Evolutionary conservation across 1,140 invertebrate species (phyloP), one percentile per base, ranked within the genome.

Genomic region (Portunus trituberculatus): DNA sequence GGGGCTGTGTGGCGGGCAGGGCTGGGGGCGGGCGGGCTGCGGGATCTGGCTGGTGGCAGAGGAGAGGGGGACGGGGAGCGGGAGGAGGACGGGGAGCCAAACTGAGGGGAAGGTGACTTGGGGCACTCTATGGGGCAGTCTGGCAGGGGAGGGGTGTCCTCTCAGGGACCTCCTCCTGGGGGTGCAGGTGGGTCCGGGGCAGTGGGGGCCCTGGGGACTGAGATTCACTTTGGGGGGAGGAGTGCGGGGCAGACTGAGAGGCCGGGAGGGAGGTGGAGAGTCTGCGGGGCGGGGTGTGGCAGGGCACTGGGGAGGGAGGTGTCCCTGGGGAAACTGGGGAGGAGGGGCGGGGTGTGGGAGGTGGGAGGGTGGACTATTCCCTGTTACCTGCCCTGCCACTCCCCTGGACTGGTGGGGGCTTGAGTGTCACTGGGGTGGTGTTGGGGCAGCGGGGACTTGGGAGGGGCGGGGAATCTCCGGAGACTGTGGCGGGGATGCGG

Each of bases 21-120:
- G 14, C 87, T 91, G 25, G 67, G 59, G n/a, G 91, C 28, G 39
- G 91, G 95, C 45, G 92, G 76, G 39, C 87, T 91, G 25, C 88
- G 59, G n/a, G 91, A 25, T 32, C 93, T 86, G 86, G 82, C 20
- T 8, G 83, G 83, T 29, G 91, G 91, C 3, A 91, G 67, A 25
- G 93, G 95, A 10, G 93, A 86, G 29, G 96, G 96, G 28, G 95
- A 96, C 45, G 96, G 94, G 28, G 96, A 96, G 29, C 96, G 93
- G 28, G 96, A 96, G 46, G 96, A 96, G 76, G 95, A 95, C 10
- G 96, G 96, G 48, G 96, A 96, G 28, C 96, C 96, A 95, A 95
- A 96, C 92, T 96, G 96, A 16, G 96, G 96, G 14, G 96, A 95
- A n/a, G 96, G 96, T 10, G 96, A 96, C 59, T 93, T 95, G 48